These are phyloP conservation scores for Eupeodes luniger DNA, from an alignment of 2,888 invertebrate species.

Conservation along the genomic window DNA sequence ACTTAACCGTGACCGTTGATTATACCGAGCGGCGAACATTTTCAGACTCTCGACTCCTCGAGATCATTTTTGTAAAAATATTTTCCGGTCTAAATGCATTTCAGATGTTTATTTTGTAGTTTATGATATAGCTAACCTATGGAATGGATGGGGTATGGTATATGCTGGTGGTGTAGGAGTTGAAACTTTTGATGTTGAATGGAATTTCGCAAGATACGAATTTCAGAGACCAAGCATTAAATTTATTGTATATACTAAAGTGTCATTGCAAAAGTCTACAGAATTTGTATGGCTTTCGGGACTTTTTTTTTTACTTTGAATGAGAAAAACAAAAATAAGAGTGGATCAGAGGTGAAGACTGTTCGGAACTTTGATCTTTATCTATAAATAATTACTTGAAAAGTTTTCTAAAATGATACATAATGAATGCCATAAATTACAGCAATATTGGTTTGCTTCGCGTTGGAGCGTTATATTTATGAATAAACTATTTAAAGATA, in stretches of 20 bases:
- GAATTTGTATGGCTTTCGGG: constrained; percentile 40
- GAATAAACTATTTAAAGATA: not conserved
- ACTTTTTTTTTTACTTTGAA: constrained; percentile 17
- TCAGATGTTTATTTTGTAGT: constrained; percentile 63
- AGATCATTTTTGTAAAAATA: constrained; percentile 60
- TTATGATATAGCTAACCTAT: constrained; percentile 2
- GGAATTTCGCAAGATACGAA: constrained; percentile 57
- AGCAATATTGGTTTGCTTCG: not conserved
- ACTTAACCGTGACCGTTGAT: constrained; percentile 73
- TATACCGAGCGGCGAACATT: constrained; percentile 34
- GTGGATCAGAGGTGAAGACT: constrained; percentile 41
- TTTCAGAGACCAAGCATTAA: constrained; percentile 40
- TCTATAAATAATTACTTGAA: constrained; percentile 15
- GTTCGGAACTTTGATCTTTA: constrained; percentile 37
- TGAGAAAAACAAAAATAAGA: not conserved
- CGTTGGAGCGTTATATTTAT: not conserved
- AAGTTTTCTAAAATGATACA: not conserved
- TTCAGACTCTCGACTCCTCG: constrained; percentile 25
- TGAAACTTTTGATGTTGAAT: constrained; percentile 41
- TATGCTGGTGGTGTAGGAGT: constrained; percentile 48
- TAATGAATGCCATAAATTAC: constrained; percentile 5
- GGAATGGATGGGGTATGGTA: not conserved
- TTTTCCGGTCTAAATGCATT: constrained; percentile 71
- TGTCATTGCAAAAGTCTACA: constrained; percentile 51
- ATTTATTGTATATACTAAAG: constrained; percentile 31